Conservation (phyloP, 2,888 invertebrate species). For the Onchidella celtica region DNA sequence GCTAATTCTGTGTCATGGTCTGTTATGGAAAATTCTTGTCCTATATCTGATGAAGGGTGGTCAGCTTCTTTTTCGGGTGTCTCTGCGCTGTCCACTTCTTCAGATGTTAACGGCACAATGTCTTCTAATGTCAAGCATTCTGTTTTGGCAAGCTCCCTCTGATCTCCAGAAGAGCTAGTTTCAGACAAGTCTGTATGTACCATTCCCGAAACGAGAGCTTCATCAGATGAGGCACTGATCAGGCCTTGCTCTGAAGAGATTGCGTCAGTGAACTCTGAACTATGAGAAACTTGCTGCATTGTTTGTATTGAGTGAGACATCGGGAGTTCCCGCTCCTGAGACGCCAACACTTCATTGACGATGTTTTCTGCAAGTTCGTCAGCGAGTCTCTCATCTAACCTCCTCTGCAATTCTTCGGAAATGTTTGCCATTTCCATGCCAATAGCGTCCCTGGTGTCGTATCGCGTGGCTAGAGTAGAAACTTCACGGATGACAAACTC, state of each 20-base stretch:
- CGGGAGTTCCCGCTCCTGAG: conserved; percentile 24
- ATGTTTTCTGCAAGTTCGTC: conserved; percentile 51
- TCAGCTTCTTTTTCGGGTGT: too few species aligned
- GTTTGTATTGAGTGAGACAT: background rate
- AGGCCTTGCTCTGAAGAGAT: background rate
- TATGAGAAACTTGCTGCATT: background rate
- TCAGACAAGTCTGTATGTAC: too few species aligned
- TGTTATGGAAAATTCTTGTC: too few species aligned
- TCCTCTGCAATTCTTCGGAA: conserved; percentile 23
- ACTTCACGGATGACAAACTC: too few species aligned
- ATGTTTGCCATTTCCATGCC: background rate
- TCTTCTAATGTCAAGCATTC: too few species aligned
- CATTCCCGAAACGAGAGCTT: too few species aligned
- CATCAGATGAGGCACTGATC: background rate
- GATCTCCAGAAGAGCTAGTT: background rate
- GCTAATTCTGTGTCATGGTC: too few species aligned
- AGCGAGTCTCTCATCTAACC: conserved; percentile 43
- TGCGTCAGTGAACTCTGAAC: background rate
- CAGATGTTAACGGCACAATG: too few species aligned
- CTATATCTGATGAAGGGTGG: too few species aligned
- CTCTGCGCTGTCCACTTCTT: too few species aligned
- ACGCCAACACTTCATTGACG: conserved; percentile 51
- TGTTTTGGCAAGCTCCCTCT: background rate
- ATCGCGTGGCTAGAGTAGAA: too few species aligned
- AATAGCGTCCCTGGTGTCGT: background rate